Evolutionary conservation across 2,797 vertebrate species (phyloP).

Genomic region (Tangara arthus): DNA sequence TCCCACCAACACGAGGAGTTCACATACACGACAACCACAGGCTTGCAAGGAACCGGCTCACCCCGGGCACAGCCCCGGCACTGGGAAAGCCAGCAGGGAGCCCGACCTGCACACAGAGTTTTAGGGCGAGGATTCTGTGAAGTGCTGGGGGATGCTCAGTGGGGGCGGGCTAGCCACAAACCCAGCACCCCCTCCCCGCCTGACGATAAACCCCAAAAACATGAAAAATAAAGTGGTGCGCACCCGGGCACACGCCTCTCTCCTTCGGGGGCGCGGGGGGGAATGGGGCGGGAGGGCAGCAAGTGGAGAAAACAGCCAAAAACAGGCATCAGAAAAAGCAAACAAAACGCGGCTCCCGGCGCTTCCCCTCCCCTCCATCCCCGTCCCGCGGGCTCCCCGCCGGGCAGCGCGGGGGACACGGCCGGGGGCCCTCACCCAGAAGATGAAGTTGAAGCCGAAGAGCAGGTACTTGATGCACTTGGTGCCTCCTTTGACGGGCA

Average conservation of each 20-base stretch:
- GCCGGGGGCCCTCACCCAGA: conserved; percentile 83
- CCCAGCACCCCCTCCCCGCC: not conserved
- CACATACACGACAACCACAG: fast-evolving
- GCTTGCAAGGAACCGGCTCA: fast-evolving
- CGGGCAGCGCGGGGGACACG: not conserved
- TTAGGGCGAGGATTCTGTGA: fast-evolving
- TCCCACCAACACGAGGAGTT: not conserved
- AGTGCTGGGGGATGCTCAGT: no score
- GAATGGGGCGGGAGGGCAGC: fast-evolving
- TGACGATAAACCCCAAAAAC: not conserved
- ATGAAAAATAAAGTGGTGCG: not conserved
- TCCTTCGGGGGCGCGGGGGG: no score
- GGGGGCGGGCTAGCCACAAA: fast-evolving
- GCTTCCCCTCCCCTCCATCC: no score
- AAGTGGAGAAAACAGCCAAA: not conserved
- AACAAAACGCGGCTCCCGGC: not conserved
- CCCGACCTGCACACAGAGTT: not conserved
- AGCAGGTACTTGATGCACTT: conserved; percentile 95
- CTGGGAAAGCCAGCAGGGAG: fast-evolving
- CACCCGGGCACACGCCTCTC: not conserved
- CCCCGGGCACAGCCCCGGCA: fast-evolving
- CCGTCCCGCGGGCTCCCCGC: not conserved
- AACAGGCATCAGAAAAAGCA: no score
- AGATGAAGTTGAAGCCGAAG: conserved; percentile 93
- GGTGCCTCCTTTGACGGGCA: conserved; percentile 90